phyloP scores from a whole-genome alignment of 2,888 invertebrate genomes.

The Drosophila greeni region DNA sequence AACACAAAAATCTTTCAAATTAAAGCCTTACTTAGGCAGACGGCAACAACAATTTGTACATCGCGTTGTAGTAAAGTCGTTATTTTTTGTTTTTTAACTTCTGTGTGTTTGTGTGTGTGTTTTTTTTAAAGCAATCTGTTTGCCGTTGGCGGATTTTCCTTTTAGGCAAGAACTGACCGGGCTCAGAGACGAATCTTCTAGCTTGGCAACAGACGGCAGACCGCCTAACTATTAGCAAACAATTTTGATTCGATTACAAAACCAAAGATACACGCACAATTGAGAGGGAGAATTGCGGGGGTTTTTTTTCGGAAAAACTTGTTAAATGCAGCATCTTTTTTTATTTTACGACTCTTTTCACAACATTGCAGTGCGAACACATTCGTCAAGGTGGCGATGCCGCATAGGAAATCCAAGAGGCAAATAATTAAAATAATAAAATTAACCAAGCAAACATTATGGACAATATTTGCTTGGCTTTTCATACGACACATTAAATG shows the following conservation, averaged over 20 bases:
- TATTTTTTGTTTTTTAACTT: conserved; percentile 11
- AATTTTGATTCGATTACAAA: conserved; percentile 58
- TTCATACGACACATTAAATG: conserved; percentile 13
- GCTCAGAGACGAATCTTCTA: conserved; percentile 50
- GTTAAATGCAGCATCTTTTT: conserved; percentile 44
- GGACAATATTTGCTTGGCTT: conserved; percentile 40
- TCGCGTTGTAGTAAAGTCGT: conserved; percentile 13
- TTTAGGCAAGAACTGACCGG: conserved; percentile 51
- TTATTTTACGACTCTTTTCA: conserved; percentile 21
- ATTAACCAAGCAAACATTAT: conserved; percentile 46
- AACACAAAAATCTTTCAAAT: conserved; percentile 32
- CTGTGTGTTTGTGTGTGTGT: neutral
- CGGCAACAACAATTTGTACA: conserved; percentile 56
- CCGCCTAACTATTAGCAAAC: conserved; percentile 45
- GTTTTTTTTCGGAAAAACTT: conserved; percentile 43
- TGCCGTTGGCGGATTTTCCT: conserved; percentile 49
- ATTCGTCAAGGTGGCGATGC: conserved; percentile 47
- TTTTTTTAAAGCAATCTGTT: conserved; percentile 10
- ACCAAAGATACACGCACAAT: conserved; percentile 37
- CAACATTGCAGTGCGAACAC: conserved; percentile 24
- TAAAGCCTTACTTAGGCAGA: conserved; percentile 29
- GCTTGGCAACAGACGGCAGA: conserved; percentile 37
- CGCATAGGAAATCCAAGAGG: conserved; percentile 23
- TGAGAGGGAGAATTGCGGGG: neutral
- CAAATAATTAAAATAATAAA: conserved; percentile 62